phyloP scores from a whole-genome alignment of 2,888 invertebrate genomes.

The Gortyna flavago region DNA sequence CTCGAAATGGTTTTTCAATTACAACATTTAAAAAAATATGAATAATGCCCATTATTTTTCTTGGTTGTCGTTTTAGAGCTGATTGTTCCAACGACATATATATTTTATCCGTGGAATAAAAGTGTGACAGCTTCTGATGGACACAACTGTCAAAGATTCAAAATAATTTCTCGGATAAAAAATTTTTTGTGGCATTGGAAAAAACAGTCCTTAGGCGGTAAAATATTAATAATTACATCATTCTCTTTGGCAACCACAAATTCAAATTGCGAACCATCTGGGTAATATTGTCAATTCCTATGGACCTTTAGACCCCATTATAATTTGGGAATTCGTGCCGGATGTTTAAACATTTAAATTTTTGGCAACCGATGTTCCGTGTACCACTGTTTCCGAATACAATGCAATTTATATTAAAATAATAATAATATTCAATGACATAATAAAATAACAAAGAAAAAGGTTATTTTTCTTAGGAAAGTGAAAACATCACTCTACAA shows the following conservation, averaged over 20 bases:
- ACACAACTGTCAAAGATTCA: too few relatives aligned
- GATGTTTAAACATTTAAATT: conserved; percentile 22
- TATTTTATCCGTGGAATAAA: background rate
- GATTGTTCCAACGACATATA: background rate
- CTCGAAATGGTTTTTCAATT: too few relatives aligned
- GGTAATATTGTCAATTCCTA: background rate
- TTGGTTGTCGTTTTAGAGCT: background rate
- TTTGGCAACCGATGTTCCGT: background rate
- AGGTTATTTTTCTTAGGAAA: conserved; percentile 1
- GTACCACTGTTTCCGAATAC: background rate
- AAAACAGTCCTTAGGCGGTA: background rate
- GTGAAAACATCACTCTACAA: conserved; percentile 42
- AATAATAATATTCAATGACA: background rate
- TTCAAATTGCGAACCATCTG: conserved; percentile 16
- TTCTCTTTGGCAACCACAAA: background rate
- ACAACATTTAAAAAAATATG: too few relatives aligned
- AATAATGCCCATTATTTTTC: too few relatives aligned
- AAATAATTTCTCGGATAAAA: background rate
- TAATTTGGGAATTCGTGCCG: conserved; percentile 19
- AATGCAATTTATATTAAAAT: conserved; percentile 4
- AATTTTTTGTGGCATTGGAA: background rate
- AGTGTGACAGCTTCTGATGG: background rate
- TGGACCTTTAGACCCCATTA: background rate
- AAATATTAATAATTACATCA: background rate
- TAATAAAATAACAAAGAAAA: background rate